phyloP scores from a whole-genome alignment of 2,888 invertebrate genomes.

The Cinara cedri region DNA sequence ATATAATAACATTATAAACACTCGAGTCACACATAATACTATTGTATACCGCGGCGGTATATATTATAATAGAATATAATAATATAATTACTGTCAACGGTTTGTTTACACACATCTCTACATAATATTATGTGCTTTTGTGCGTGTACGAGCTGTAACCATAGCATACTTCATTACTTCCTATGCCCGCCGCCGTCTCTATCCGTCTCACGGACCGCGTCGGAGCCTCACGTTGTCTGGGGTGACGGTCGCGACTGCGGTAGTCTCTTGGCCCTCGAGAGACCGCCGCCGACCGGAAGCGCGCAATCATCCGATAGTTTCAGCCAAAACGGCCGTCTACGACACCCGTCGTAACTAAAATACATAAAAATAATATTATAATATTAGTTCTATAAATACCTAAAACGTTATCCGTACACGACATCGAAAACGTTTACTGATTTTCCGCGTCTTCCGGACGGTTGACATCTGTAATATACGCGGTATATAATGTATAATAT shows the following conservation, averaged over 20 bases:
- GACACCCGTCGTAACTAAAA: neutral
- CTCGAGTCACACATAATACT: neutral
- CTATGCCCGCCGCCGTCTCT: neutral
- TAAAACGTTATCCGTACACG: neutral
- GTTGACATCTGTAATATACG: neutral
- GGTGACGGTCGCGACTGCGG: neutral
- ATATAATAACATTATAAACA: neutral
- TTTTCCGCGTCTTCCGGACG: conserved; percentile 32
- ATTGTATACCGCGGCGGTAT: too few relatives aligned
- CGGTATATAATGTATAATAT: neutral
- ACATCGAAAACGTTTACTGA: conserved; percentile 45
- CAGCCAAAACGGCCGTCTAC: conserved; percentile 46
- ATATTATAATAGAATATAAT: too few relatives aligned
- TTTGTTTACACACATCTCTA: too few relatives aligned
- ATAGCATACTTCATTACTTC: too few relatives aligned
- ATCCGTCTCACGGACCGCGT: neutral
- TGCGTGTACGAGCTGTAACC: conserved; percentile 1
- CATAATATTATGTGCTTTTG: neutral
- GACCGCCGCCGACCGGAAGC: conserved; percentile 40
- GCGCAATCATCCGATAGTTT: conserved; percentile 51
- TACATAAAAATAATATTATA: neutral
- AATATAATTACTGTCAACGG: too few relatives aligned
- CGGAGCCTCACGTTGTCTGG: neutral
- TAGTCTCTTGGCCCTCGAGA: neutral
- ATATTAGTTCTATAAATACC: neutral